A percentile compares a stretch with the other conserved stretches of the same genome.
Evolutionary conservation across 2,888 invertebrate genomes (phyloP).

Genomic region (Diplazon laetatorius): DNA sequence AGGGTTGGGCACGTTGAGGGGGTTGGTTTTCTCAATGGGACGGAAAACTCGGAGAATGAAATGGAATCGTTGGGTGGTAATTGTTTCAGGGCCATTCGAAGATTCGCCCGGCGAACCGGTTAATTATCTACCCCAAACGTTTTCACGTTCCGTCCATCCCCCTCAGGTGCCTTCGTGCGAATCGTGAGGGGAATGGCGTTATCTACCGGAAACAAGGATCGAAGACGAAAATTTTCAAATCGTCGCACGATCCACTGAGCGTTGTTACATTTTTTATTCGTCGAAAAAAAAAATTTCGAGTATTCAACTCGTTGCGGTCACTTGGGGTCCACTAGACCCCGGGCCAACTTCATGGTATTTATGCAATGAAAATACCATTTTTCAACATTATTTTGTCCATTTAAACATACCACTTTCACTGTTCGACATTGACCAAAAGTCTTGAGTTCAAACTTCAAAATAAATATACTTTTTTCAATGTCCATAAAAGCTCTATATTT

Average conservation of each 20-base stretch:
- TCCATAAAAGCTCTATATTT: too few species aligned
- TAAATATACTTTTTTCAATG: too few species aligned
- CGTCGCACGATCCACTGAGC: background rate
- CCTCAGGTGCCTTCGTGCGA: slow-evolving; percentile 22
- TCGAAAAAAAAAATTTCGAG: background rate
- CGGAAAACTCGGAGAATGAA: slow-evolving; percentile 73
- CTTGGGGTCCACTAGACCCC: too few species aligned
- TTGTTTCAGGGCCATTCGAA: slow-evolving; percentile 74
- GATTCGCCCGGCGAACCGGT: slow-evolving; percentile 62
- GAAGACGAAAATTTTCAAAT: background rate
- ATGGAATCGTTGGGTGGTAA: slow-evolving; percentile 74
- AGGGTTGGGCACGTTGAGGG: slow-evolving; percentile 44
- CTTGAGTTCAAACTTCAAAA: too few species aligned
- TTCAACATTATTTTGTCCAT: too few species aligned
- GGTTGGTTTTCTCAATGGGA: slow-evolving; percentile 70
- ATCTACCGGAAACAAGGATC: background rate
- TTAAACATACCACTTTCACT: too few species aligned
- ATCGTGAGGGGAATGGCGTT: slow-evolving; percentile 12
- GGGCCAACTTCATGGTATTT: too few species aligned
- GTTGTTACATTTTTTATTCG: background rate
- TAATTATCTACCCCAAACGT: slow-evolving; percentile 70
- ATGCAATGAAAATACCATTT: too few species aligned
- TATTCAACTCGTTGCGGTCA: background rate
- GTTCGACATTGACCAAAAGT: too few species aligned
- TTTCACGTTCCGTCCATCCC: slow-evolving; percentile 14